Base-by-base conservation (phyloP, 2,113 vertebrate genomes). In the Onychostruthus taczanowskii region DNA sequence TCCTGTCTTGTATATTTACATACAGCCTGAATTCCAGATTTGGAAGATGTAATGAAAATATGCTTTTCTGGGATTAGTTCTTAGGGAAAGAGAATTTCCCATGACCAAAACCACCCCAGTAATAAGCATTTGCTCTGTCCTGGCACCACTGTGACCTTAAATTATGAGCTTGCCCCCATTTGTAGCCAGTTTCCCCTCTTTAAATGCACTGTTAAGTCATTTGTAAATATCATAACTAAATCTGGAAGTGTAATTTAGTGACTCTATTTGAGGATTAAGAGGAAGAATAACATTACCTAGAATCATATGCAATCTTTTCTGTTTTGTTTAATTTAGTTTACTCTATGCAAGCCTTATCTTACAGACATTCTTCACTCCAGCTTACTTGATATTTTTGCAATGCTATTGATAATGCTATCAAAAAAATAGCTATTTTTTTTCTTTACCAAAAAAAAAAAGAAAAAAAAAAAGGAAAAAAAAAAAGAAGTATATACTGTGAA, bases 161-260 rank as follows among this genome's bases (percentile, higher is more conserved):
- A 95, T 95, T 88, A 92, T 67, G 86, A 89, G 66, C 63, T 89
- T 94, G 33, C 61, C 83, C 80, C 94, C 59, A 59, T 92, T 96
- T 92, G 77, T 76, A 95, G 83, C 46, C 74, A 61, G 53, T 81
- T 86, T 96, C 46, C 83, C 66, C 66, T 69, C 70, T 91, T 93
- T 87, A 95, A 95, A 78, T 79, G 64, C 50, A 68, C 73, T 86
- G 85, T 89, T 90, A 90, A 94, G 90, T 84, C 19, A 77, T 89
- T 79, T 89, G 80, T 91, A 96, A 97, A 96, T 95, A 96, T 90
- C 88, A 93, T 92, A 95, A 95, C 95, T 96, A 95, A 93, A 94
- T 96, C 83, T 95, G 90, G 80, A 94, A 94, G 80, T 81, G 77
- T 89, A 94, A 92, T 95, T 97, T 90, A 91, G 93, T 84, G 80